Evolutionary conservation across 2,113 vertebrate genomes (phyloP).

Genomic region (Upupa epops): DNA sequence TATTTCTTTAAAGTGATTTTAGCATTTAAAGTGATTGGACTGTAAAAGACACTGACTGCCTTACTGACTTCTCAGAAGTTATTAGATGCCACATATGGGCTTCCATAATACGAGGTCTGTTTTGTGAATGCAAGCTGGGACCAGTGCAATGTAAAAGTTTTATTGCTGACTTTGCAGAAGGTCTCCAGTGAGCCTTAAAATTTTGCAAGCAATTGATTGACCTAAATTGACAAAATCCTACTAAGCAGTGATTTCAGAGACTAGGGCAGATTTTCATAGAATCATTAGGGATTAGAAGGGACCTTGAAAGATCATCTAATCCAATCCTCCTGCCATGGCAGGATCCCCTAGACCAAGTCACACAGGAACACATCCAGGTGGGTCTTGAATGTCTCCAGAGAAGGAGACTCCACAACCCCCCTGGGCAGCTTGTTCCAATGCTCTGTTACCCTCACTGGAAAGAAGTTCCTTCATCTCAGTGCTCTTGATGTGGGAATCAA

Average conservation of each 20-base stretch:
- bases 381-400: no score
- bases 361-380: no score
- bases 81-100: constrained; percentile 30
- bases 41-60: constrained; percentile 46
- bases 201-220: not conserved
- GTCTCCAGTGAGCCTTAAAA: not conserved
- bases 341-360: no score
- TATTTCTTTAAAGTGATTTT: constrained; percentile 37
- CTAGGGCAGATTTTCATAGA: not conserved
- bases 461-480: no score
- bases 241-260: not conserved
- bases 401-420: no score
- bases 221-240: not conserved
- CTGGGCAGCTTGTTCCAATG: no score
- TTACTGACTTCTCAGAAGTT: constrained; percentile 10
- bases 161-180: constrained; percentile 21
- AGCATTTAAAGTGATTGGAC: constrained; percentile 42
- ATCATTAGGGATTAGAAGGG: no score
- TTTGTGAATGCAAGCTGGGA: not conserved
- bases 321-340: no score
- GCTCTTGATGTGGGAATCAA: not conserved
- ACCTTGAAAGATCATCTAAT: no score
- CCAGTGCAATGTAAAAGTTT: not conserved
- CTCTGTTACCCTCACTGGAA: no score
- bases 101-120: not conserved